Base-by-base conservation (phyloP, 1,140 invertebrate genomes). In the Zeugodacus cucurbitae region DNA sequence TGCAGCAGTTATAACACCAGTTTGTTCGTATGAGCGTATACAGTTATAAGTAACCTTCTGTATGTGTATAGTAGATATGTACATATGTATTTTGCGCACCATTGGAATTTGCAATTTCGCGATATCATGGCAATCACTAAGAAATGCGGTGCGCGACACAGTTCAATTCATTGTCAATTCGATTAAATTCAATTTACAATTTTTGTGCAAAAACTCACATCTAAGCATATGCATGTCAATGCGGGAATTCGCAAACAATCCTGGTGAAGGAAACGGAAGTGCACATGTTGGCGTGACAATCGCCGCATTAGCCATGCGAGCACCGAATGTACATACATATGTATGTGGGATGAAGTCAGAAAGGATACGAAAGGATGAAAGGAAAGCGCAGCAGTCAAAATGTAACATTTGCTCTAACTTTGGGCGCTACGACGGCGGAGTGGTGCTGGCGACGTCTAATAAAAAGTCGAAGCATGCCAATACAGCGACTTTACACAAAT, bases 171-270 rank as follows among this genome's bases (percentile, higher is more conserved):
- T 48, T 82, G 74, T 82, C 37, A 82, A 82, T 44, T 82, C 74
- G 74, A 82, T 82, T 82, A 82, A 82, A 82, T 48, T 82, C 74
- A 82, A 82, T 82, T 82, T 82, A 48, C 20, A 82, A 48, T 48
- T 82, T 78, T 37, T 41, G 20, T 74, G 14, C 14, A 3, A 8
- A 14, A n/a, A 48, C 17, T 8, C 6, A n/a, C 14, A 41, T 37
- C 3, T n/a, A 74, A 22, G 17, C 37, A 10, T n/a, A 74, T 74
- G 4, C 22, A n/a, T 41, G 34, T 34, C 11, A 32, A 10, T 44
- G 34, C 4, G 74, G 44, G n/a, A 82, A 74, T 74, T 32, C 14
- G 34, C 34, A 74, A 37, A 74, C 17, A 48, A n/a, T 82, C n/a
- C 3, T 48, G 44, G 4, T 5, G n/a, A 29, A 34, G 74, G 74